Evolutionary conservation across 1,140 invertebrate species (phyloP).

Genomic region (Diorhabda sublineata): DNA sequence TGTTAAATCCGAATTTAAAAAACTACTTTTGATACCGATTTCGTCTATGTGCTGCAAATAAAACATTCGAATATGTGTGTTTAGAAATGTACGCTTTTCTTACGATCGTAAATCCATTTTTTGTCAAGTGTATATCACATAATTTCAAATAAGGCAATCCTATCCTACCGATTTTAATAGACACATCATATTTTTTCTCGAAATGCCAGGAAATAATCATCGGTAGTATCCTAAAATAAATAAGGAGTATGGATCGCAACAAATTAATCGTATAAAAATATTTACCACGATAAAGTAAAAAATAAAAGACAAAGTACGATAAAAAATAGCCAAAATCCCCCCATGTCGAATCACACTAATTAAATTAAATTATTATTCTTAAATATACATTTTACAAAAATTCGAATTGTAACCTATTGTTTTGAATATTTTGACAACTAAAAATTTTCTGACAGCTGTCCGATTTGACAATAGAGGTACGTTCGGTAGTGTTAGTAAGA

Average conservation of each 20-base stretch:
- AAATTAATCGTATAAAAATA: neutral
- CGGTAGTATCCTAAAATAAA: constrained; percentile 57
- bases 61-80: neutral
- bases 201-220: constrained; percentile 62
- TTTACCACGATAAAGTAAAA: constrained; percentile 23
- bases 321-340: constrained; percentile 15
- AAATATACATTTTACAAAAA: neutral
- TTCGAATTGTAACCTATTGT: neutral
- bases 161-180: constrained; percentile 63
- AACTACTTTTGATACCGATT: constrained; percentile 81
- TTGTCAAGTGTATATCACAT: constrained; percentile 25
- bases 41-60: constrained; percentile 59
- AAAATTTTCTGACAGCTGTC: neutral
- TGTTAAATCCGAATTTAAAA: constrained; percentile 83
- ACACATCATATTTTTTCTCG: constrained; percentile 59
- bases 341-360: constrained; percentile 6
- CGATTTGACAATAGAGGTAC: neutral
- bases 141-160: constrained; percentile 58
- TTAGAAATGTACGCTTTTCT: constrained; percentile 5
- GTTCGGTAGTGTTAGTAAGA: no score
- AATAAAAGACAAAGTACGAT: constrained; percentile 17
- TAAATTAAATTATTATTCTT: neutral
- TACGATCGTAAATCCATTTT: constrained; percentile 26
- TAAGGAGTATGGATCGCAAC: neutral
- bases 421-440: constrained; percentile 3